Base-by-base conservation (phyloP, 2,888 invertebrate species). In the Rapana venosa region DNA sequence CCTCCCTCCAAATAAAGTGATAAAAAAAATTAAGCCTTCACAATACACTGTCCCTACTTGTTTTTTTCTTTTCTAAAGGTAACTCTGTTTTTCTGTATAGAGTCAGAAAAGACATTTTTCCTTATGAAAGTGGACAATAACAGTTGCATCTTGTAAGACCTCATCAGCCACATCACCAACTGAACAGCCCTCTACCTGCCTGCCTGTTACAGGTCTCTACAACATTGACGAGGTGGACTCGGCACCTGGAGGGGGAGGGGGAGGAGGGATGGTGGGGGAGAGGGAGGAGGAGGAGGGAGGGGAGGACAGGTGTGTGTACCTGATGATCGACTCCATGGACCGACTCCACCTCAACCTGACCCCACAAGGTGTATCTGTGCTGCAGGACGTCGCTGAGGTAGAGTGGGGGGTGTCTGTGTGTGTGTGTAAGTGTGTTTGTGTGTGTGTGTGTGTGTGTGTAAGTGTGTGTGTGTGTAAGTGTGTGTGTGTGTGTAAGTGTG, bases 271-370 rank as follows among this genome's bases (percentile, higher is more conserved):
- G 35, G 90, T 30, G 13, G 93, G 93, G 35, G 92, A 92, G 15
- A 30, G 6, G 13, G 58, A 90, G 66, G 32, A 90, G 87, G 47
- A 89, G 17, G 86, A 90, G 32, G 88, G 70, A 15, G 90, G 89
- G n/a, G 79, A 89, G 47, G 84, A 92, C 85, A 81, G 93, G 85
- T 97, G 98, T 86, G 97, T 97, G 0, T 98, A 98, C 95, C 94
- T 98, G 15, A 96, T 98, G 88, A 94, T 98, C 6, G 97, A 97
- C 92, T 97, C 97, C 0, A 97, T 97, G 87, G 97, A 98, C 91
- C 96, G 97, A 84, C 96, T 98, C 6, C 97, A 97, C 93, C 93
- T 98, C 1, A 97, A 97, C 0, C 94, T 98, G 58, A 97, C 98
- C 0, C 97, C 98, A 4, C 97, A 96, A 94, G 97, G 96, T 61